Evolutionary conservation across 2,113 vertebrate genomes (phyloP).

Genomic region (Poeciliopsis prolifica): DNA sequence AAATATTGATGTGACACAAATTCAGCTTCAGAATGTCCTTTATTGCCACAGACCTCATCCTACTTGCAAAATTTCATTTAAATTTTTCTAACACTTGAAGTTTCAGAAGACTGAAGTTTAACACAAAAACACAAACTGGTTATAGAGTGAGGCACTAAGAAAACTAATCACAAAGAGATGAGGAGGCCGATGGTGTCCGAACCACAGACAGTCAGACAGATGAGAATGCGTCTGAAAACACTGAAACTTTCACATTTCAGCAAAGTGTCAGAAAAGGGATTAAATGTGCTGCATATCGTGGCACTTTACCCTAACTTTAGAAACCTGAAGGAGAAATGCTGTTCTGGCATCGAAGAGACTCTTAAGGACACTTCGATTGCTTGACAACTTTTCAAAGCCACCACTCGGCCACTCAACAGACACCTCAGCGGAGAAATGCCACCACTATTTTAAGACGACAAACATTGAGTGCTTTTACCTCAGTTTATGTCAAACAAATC

Average conservation of each 20-base stretch:
- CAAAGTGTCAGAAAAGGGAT: conserved; percentile 39
- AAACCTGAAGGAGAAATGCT: conserved; percentile 23
- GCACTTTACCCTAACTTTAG: conserved; percentile 17
- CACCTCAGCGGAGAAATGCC: conserved; percentile 52
- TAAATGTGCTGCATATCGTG: conserved; percentile 35
- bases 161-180: conserved; percentile 30
- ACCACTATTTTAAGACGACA: conserved; percentile 64
- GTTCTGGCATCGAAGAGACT: conserved; percentile 45
- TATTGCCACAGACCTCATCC: not conserved
- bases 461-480: conserved; percentile 70
- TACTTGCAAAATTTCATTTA: conserved; percentile 6
- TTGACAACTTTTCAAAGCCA: conserved; percentile 50
- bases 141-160: conserved; percentile 35
- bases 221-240: conserved; percentile 18
- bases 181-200: conserved; percentile 16
- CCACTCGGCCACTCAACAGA: conserved; percentile 58
- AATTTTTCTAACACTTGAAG: not conserved
- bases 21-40: not conserved
- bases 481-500: conserved; percentile 75
- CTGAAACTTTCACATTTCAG: conserved; percentile 34
- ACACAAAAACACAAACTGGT: conserved; percentile 20
- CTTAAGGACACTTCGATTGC: conserved; percentile 55
- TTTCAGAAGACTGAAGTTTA: conserved; percentile 20
- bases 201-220: not conserved
- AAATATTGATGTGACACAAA: no score